phyloP scores from a whole-genome alignment of 1,140 invertebrate genomes.

The Macrotrachela quadricornifera region DNA sequence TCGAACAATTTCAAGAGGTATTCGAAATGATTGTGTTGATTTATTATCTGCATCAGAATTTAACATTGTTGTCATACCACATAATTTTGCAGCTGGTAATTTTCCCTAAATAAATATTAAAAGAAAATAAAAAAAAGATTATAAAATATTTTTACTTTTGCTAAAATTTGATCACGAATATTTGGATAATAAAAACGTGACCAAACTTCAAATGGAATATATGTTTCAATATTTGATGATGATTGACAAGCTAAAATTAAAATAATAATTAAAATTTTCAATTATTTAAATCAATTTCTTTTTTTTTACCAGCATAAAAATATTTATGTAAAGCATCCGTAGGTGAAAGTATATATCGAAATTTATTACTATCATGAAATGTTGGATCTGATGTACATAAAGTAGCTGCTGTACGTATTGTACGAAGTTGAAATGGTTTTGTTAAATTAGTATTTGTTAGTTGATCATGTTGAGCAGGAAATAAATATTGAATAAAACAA shows the following conservation, averaged over 20 bases:
- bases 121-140: not conserved
- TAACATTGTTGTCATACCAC: conserved; percentile 29
- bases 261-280: too few species aligned
- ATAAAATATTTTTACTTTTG: conserved; percentile 15
- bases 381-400: conserved; percentile 24
- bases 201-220: conserved; percentile 25
- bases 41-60: conserved; percentile 16
- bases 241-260: too few species aligned
- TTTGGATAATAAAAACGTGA: conserved; percentile 27
- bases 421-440: conserved; percentile 8
- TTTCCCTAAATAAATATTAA: conserved; percentile 12
- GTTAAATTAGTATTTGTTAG: not conserved
- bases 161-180: conserved; percentile 24
- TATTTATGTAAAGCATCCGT: conserved; percentile 22
- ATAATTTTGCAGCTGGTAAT: conserved; percentile 24
- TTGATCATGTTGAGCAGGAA: conserved; percentile 16
- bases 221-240: not conserved
- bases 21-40: conserved; percentile 19
- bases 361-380: conserved; percentile 20
- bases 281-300: too few species aligned
- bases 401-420: conserved; percentile 23
- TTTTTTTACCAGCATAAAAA: conserved; percentile 22
- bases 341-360: conserved; percentile 15
- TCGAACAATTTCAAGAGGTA: conserved; percentile 16
- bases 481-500: conserved; percentile 26